Evolutionary conservation across 2,113 vertebrate genomes (phyloP).

Genomic region (Anoplopoma fimbria): DNA sequence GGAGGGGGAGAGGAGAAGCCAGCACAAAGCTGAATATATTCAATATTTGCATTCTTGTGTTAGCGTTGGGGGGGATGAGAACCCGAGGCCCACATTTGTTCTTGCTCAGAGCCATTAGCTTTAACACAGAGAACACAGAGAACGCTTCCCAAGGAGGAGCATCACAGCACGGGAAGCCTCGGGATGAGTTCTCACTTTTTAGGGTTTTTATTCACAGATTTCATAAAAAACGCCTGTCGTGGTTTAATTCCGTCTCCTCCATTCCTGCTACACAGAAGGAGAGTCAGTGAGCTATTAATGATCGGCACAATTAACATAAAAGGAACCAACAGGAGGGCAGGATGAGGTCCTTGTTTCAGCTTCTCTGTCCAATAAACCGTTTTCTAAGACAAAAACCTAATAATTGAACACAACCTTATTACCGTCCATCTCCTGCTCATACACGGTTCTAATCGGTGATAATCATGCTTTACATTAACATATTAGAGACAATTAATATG

Average conservation of each 20-base stretch:
- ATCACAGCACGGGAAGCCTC: conserved; percentile 15
- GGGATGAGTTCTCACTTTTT: conserved; percentile 45
- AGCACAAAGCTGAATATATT: conserved; percentile 63
- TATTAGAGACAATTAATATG: conserved; percentile 33
- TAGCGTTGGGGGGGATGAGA: conserved; percentile 40
- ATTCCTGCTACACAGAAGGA: too few relatives aligned
- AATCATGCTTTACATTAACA: conserved; percentile 31
- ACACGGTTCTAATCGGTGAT: neutral
- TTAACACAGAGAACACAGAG: conserved; percentile 23
- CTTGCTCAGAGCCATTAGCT: conserved; percentile 61
- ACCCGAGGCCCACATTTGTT: conserved; percentile 62
- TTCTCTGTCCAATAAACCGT: neutral
- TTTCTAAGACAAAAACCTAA: neutral
- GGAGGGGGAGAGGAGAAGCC: conserved; percentile 32
- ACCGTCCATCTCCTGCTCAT: neutral
- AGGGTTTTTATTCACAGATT: conserved; percentile 29
- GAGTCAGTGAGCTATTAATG: conserved; percentile 14
- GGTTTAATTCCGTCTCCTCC: conserved; percentile 11
- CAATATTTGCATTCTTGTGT: conserved; percentile 63
- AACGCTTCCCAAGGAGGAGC: conserved; percentile 44
- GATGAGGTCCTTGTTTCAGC: conserved; percentile 3
- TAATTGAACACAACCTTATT: too few relatives aligned
- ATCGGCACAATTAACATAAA: conserved; percentile 20
- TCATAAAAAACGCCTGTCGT: conserved; percentile 6
- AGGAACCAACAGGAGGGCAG: conserved; percentile 13